phyloP scores from a whole-genome alignment of 2,888 invertebrate genomes.

The Bedellia somnulentella region DNA sequence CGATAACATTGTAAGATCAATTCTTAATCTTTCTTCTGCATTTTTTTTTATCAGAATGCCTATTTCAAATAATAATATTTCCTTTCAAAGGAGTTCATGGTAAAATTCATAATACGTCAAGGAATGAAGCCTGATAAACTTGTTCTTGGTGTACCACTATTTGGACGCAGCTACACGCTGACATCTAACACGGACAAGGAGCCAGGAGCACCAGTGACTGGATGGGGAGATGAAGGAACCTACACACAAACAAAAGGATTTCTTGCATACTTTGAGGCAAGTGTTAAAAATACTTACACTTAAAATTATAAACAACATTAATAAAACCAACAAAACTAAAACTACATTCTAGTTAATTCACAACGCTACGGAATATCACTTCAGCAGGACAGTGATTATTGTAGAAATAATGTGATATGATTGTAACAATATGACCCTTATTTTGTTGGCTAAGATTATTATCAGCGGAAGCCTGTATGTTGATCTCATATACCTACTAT shows the following conservation, averaged over 20 bases:
- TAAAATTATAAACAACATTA: not conserved
- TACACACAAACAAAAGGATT: slow-evolving; percentile 71
- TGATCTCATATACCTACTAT: no score
- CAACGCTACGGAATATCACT: no score
- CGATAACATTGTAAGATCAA: slow-evolving; percentile 45
- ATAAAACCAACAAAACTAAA: no score
- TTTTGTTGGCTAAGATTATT: no score
- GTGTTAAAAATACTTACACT: not conserved
- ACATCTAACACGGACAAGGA: slow-evolving; percentile 49
- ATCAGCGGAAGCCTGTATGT: no score
- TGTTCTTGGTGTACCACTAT: slow-evolving; percentile 72
- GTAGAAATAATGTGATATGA: no score
- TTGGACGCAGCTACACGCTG: slow-evolving; percentile 72
- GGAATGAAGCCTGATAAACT: slow-evolving; percentile 69
- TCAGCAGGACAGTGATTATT: no score
- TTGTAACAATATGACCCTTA: no score
- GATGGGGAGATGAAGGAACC: slow-evolving; percentile 66
- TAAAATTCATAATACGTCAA: slow-evolving; percentile 65
- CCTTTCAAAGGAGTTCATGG: slow-evolving; percentile 73
- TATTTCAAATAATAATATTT: not conserved
- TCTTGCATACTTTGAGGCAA: slow-evolving; percentile 73
- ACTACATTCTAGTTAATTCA: no score
- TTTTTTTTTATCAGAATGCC: no score
- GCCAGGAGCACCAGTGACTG: slow-evolving; percentile 61
- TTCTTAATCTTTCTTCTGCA: no score